A percentile compares a stretch with the other conserved stretches of the same genome.
These are phyloP conservation scores for Euura saliciscinereae DNA, from an alignment of 1,140 invertebrate species.

Conservation along the genomic window DNA sequence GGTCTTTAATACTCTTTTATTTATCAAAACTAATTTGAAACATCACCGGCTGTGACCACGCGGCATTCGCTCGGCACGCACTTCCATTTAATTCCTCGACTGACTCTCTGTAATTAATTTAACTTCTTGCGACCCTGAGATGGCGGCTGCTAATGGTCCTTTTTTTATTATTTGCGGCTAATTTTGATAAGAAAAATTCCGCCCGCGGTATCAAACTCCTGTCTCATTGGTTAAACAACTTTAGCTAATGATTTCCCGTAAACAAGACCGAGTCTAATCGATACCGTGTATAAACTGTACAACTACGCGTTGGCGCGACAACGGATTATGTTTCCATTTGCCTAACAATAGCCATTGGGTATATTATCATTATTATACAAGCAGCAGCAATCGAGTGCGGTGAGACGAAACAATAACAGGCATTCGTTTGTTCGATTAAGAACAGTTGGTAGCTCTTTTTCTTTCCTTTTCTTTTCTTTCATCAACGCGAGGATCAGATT, in stretches of 20 bases:
- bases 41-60: conserved; percentile 36
- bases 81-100: conserved; percentile 28
- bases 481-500: background rate
- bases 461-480: too few species aligned
- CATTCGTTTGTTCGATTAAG: too few species aligned
- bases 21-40: conserved; percentile 55
- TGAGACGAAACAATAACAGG: background rate
- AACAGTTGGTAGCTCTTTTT: too few species aligned
- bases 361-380: conserved; percentile 2
- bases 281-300: background rate
- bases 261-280: background rate
- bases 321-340: conserved; percentile 5
- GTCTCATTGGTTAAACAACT: conserved; percentile 2
- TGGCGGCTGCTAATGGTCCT: conserved; percentile 58
- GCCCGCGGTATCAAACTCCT: background rate
- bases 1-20: conserved; percentile 32
- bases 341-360: background rate
- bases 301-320: background rate
- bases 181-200: conserved; percentile 22
- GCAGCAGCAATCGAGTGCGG: background rate
- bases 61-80: conserved; percentile 24
- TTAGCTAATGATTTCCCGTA: background rate
- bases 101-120: conserved; percentile 56
- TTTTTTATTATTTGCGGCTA: conserved; percentile 39
- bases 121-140: conserved; percentile 52